A percentile compares a stretch with the other conserved stretches of the same genome.
phyloP scores from a whole-genome alignment of 1,140 invertebrate genomes.

The Zaprionus africanus region DNA sequence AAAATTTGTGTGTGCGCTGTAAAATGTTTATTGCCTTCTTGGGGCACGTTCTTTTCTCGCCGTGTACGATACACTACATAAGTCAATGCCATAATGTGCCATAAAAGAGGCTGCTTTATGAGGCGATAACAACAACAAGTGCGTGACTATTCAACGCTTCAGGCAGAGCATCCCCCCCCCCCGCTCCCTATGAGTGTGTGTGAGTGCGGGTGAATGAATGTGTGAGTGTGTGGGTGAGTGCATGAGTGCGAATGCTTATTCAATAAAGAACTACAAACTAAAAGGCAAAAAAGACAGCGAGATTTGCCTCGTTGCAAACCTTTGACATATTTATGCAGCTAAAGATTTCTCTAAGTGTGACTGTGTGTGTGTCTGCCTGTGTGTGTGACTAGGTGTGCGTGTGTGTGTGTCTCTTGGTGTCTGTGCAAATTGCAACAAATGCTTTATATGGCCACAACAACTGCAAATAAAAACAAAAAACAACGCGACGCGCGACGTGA shows the following conservation, averaged over 20 bases:
- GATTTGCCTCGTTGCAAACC: conserved; percentile 57
- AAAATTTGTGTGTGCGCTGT: background rate
- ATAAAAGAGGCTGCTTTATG: conserved; percentile 29
- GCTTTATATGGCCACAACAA: conserved; percentile 69
- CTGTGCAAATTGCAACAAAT: conserved; percentile 58
- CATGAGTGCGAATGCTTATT: conserved; percentile 52
- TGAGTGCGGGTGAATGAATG: conserved; percentile 6
- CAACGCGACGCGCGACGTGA: conserved; percentile 38
- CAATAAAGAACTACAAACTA: conserved; percentile 59
- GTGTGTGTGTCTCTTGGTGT: conserved; percentile 36
- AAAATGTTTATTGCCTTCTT: background rate
- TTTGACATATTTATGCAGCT: conserved; percentile 68
- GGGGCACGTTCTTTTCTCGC: conserved; percentile 30
- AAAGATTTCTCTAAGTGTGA: conserved; percentile 10
- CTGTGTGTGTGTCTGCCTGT: conserved; percentile 5
- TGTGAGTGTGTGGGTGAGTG: conserved; percentile 25
- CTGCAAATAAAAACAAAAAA: conserved; percentile 37
- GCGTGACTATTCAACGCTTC: conserved; percentile 43
- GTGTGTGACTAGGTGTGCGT: conserved; percentile 46
- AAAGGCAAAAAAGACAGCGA: conserved; percentile 45
- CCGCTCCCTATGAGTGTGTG: background rate
- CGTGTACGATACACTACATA: conserved; percentile 25
- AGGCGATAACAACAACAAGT: conserved; percentile 44
- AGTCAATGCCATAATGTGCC: conserved; percentile 45
- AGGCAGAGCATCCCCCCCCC: background rate